Percentiles rank a stretch among this genome's conserved stretches.
Conservation (phyloP, 2,888 invertebrate species). For the Torymus texanus region DNA sequence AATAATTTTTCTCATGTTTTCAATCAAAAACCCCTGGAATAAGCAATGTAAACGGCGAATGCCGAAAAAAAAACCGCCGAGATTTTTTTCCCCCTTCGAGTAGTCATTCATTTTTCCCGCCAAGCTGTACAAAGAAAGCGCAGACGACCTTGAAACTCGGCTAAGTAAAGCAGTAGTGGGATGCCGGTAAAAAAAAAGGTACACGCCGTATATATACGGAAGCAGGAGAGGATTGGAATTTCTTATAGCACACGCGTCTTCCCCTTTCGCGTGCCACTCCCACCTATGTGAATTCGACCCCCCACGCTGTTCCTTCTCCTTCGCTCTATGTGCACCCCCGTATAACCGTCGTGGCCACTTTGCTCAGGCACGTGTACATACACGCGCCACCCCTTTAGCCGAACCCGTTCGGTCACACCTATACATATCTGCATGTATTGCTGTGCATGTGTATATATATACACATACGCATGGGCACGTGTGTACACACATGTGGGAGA, state of each 20-base stretch:
- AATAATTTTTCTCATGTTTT: no score
- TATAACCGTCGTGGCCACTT: slow-evolving; percentile 26
- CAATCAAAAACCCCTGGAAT: no score
- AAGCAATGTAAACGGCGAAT: not conserved
- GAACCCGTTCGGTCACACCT: slow-evolving; percentile 34
- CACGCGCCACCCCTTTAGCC: slow-evolving; percentile 47
- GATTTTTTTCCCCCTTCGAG: not conserved
- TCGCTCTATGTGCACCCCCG: slow-evolving; percentile 1
- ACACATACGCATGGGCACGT: slow-evolving; percentile 1
- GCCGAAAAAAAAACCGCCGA: not conserved
- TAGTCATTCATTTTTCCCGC: no score
- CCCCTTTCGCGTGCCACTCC: slow-evolving; percentile 15
- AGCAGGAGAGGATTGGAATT: slow-evolving; percentile 10
- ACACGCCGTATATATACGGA: not conserved
- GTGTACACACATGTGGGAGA: slow-evolving; percentile 9
- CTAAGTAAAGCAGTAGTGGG: slow-evolving; percentile 18
- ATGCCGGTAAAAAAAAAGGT: slow-evolving; percentile 1
- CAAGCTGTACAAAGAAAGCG: no score
- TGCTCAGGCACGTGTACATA: slow-evolving; percentile 34
- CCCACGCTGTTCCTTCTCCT: not conserved
- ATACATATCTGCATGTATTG: not conserved
- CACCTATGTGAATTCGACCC: not conserved
- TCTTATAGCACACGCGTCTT: slow-evolving; percentile 44
- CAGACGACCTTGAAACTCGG: slow-evolving; percentile 43
- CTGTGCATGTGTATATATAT: not conserved